Evolutionary conservation across 2,797 vertebrate genomes (phyloP).

Genomic region (Kryptopterus vitreolus): DNA sequence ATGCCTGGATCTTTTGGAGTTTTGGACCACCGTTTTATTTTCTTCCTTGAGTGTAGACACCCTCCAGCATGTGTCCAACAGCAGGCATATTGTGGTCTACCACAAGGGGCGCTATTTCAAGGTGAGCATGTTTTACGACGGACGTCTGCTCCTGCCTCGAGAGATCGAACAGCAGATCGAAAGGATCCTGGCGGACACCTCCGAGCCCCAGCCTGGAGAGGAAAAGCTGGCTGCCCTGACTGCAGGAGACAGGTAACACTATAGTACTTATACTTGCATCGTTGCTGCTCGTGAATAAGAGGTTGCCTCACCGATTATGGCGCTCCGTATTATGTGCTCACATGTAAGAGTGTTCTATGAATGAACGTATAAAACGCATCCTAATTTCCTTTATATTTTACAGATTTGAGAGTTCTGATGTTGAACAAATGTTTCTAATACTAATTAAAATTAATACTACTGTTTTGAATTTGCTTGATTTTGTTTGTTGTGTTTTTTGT

Average conservation of each 20-base stretch:
- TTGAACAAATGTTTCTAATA: too few species aligned
- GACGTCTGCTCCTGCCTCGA: slow-evolving; percentile 85
- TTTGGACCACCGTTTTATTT: slow-evolving; percentile 15
- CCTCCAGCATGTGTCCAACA: slow-evolving; percentile 91
- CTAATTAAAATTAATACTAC: too few species aligned
- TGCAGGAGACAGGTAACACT: slow-evolving; percentile 84
- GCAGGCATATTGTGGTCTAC: slow-evolving; percentile 91
- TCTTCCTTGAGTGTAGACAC: slow-evolving; percentile 72
- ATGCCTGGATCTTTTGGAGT: neutral
- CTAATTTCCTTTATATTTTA: too few species aligned
- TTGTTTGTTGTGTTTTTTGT: too few species aligned
- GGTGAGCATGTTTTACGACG: slow-evolving; percentile 92
- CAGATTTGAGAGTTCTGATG: too few species aligned
- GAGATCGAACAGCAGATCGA: slow-evolving; percentile 96
- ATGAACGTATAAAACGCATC: too few species aligned
- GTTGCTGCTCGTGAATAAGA: neutral
- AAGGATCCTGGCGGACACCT: slow-evolving; percentile 84
- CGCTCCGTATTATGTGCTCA: too few species aligned
- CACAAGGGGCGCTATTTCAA: slow-evolving; percentile 93
- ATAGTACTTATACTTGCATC: neutral
- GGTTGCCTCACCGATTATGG: too few species aligned
- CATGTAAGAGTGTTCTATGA: too few species aligned
- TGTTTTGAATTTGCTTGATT: too few species aligned
- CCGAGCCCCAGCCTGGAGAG: slow-evolving; percentile 84
- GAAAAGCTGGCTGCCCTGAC: slow-evolving; percentile 89